A percentile compares a stretch with the other conserved stretches of the same genome.
Evolutionary conservation across 2,113 vertebrate species (phyloP).

Genomic region (Cathartes aura): DNA sequence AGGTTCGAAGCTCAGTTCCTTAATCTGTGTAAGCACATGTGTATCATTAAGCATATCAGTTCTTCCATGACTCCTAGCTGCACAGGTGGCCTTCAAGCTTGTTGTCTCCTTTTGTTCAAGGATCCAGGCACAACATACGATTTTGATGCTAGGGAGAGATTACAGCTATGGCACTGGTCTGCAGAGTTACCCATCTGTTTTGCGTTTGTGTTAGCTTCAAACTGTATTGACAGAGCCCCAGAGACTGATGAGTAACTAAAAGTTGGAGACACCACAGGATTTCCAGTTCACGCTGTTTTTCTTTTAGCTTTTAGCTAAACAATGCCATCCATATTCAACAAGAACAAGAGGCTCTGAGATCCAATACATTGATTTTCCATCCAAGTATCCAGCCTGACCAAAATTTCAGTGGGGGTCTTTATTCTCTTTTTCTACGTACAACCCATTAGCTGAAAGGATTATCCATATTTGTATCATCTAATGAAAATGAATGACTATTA

Average conservation of each 20-base stretch:
- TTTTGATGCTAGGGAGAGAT: background rate
- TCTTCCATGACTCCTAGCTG: accelerated
- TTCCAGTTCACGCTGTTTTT: background rate
- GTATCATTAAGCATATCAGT: background rate
- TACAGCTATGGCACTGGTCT: background rate
- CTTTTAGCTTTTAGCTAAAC: background rate
- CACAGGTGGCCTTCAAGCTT: background rate
- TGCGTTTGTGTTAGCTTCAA: background rate
- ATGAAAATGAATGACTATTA: background rate
- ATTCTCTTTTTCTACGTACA: background rate
- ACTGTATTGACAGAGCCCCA: background rate
- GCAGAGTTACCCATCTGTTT: background rate
- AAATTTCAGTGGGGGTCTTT: background rate
- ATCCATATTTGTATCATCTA: background rate
- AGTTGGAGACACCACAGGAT: background rate
- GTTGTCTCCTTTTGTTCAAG: background rate
- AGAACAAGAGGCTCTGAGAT: background rate
- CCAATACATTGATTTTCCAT: background rate
- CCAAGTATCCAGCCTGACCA: background rate
- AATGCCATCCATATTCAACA: background rate
- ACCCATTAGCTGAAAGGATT: background rate
- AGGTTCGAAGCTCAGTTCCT: background rate
- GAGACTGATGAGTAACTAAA: background rate
- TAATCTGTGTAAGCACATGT: accelerated
- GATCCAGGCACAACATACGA: background rate